Evolutionary conservation across 2,113 vertebrate species (phyloP), one percentile per base, ranked within the genome.

Genomic region (Pampusana beccarii): DNA sequence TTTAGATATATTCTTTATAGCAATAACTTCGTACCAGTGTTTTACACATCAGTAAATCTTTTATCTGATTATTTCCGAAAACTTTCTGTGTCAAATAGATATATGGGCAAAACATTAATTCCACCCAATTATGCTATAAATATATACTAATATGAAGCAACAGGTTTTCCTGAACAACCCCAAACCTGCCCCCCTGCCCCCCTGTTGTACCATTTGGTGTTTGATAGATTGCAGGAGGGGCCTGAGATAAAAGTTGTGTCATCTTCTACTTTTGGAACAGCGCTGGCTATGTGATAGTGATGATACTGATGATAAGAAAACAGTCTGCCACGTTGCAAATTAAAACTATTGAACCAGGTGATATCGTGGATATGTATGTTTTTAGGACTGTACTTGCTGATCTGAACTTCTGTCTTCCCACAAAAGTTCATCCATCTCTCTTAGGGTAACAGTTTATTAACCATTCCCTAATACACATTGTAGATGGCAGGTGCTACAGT

Each of bases 401-500:
- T 94, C 34, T 50, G 48, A 74, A 88, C 88, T 86, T 79, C 84
- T 78, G n/a, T 53, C 74, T 78, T 87, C 74, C 53, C 44, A 36
- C 54, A 40, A 50, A 87, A 92, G 67, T 95, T 96, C 57, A 65
- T 40, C 57, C 48, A 66, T n/a, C 14, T 78, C 72, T 94, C 51
- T 31, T 0, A 44, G 25, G 33, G 33, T 73, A 51, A 33, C n/a
- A 65, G 44, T 66, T 90, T 70, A 88, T 95, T 95, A 94, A 80
- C 65, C 36, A 54, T 93, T 96, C 44, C 38, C 79, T 67, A 86
- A 85, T 92, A 88, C 29, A 33, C 81, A 65, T 44, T 88, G 46
- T 61, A 86, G 86, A 56, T 93, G 95, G 84, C 72, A 91, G 89
- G 51, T 70, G 74, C 89, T 66, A 46, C 84, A 86, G 44, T 73